phyloP scores from a whole-genome alignment of 1,140 invertebrate genomes.

The Lordiphosa clarofinis region DNA sequence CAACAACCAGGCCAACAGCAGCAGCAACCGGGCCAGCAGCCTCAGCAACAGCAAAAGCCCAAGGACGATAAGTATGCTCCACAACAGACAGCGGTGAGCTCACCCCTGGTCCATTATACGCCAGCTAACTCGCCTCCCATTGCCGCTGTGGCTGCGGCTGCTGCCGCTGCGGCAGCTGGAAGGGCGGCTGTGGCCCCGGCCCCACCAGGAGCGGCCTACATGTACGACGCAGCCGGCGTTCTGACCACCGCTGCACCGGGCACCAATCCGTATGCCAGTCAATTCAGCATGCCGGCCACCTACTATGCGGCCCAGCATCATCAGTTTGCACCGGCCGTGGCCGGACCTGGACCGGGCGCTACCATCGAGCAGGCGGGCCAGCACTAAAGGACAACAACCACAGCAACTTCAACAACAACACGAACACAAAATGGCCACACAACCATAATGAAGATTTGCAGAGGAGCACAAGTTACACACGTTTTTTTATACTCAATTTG shows the following conservation, averaged over 20 bases:
- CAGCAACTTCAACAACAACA: slow-evolving; percentile 2
- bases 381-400: slow-evolving; percentile 33
- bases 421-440: slow-evolving; percentile 8
- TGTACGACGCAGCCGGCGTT: slow-evolving; percentile 72
- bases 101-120: slow-evolving; percentile 61
- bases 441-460: slow-evolving; percentile 9
- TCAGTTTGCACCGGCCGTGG: slow-evolving; percentile 59
- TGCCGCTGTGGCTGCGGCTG: slow-evolving; percentile 55
- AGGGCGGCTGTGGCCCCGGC: slow-evolving; percentile 46
- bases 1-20: slow-evolving; percentile 37
- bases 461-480: not conserved
- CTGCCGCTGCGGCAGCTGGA: slow-evolving; percentile 46
- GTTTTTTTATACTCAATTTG: slow-evolving; percentile 9
- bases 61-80: slow-evolving; percentile 42
- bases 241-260: slow-evolving; percentile 57
- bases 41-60: slow-evolving; percentile 25
- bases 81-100: slow-evolving; percentile 28
- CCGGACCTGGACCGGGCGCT: slow-evolving; percentile 62
- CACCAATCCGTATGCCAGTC: slow-evolving; percentile 74
- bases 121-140: slow-evolving; percentile 74
- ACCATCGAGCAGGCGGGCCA: slow-evolving; percentile 60
- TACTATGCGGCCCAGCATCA: slow-evolving; percentile 66
- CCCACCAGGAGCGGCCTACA: slow-evolving; percentile 51
- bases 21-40: slow-evolving; percentile 25
- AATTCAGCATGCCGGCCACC: slow-evolving; percentile 69